Evolutionary conservation across 2,797 vertebrate species (phyloP), one percentile per base, ranked within the genome.

Genomic region (Syngnathus acus): DNA sequence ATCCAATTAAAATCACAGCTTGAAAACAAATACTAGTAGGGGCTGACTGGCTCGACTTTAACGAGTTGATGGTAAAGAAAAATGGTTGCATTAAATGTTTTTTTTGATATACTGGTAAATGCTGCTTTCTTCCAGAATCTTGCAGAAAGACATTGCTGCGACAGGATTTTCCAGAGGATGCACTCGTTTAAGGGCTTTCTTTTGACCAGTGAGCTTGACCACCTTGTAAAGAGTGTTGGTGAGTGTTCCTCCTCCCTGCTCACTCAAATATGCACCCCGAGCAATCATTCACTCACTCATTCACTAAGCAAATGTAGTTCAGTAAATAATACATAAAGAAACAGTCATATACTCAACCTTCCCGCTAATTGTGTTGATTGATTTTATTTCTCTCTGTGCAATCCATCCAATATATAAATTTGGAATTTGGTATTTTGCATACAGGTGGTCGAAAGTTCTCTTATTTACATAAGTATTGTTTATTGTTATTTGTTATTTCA

Each of bases 1-100:
- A 79, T 61, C 72, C 72, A 84, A 87, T 84, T 79, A 84, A 81
- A 82, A 71, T 79, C 77, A 72, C 75, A 82, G 78, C 81, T 75
- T 75, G 73, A 79, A 77, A 83, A 72, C 65, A 66, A 78, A 77
- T 72, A 76, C 74, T 69, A 82, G 75, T 80, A 23, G 53, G n/a
- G 10, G 53, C 4, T 54, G 43, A 61, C 75, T 54, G 55, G 69
- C 67, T 77, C 6, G 21, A 70, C 72, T 79, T 68, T 71, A 74
- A 81, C 58, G 66, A 75, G 64, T 67, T 32, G 70, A 68, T 51
- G 77, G 77, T 72, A 69, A 67, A 66, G 59, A 81, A 83, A 79
- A 65, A 65, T 54, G 70, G 74, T 78, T 71, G 66, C 54, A 65
- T 57, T 76, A 43, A 66, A n/a, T 47, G 45, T 73, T 77, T 65